These are phyloP conservation scores for Toxotes jaculatrix DNA, from an alignment of 2,113 vertebrate genomes.

Conservation along the genomic window DNA sequence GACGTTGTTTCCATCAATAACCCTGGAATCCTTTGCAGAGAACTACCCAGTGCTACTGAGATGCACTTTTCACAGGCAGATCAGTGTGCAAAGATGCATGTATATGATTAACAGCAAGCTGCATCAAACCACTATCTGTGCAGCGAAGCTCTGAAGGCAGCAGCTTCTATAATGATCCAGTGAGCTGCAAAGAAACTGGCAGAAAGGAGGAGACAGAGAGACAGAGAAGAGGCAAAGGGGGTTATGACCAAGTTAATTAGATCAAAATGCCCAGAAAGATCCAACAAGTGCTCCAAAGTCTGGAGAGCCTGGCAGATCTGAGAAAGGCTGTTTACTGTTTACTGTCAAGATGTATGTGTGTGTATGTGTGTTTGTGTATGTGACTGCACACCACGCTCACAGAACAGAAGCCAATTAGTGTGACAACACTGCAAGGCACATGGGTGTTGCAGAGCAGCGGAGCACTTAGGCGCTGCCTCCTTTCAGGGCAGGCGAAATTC, in stretches of 20 bases:
- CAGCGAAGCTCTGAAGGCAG: slow-evolving; percentile 8
- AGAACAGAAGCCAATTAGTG: slow-evolving; percentile 59
- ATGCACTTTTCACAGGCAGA: not conserved
- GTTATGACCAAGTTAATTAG: slow-evolving; percentile 62
- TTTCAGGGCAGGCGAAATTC: not conserved
- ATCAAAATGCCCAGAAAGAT: slow-evolving; percentile 61
- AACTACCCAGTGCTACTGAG: not conserved
- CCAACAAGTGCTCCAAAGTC: slow-evolving; percentile 50
- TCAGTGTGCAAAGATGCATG: not conserved
- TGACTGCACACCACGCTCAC: not conserved
- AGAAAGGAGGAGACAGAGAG: slow-evolving; percentile 33
- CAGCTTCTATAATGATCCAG: slow-evolving; percentile 37
- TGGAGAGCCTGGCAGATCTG: slow-evolving; percentile 65
- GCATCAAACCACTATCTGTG: slow-evolving; percentile 10
- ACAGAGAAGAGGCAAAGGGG: slow-evolving; percentile 9
- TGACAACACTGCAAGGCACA: slow-evolving; percentile 37
- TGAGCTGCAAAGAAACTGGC: slow-evolving; percentile 16
- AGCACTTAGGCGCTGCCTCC: slow-evolving; percentile 5
- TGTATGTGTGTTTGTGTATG: slow-evolving; percentile 4
- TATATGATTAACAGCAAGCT: not conserved
- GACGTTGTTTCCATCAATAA: slow-evolving; percentile 52
- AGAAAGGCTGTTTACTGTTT: slow-evolving; percentile 60
- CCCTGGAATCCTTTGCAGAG: slow-evolving; percentile 22
- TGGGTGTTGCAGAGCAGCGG: slow-evolving; percentile 17
- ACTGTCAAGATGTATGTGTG: slow-evolving; percentile 35